A percentile compares a stretch with the other conserved stretches of the same genome.
phyloP scores from a whole-genome alignment of 1,140 invertebrate genomes.

The Hesperophylax magnus region DNA sequence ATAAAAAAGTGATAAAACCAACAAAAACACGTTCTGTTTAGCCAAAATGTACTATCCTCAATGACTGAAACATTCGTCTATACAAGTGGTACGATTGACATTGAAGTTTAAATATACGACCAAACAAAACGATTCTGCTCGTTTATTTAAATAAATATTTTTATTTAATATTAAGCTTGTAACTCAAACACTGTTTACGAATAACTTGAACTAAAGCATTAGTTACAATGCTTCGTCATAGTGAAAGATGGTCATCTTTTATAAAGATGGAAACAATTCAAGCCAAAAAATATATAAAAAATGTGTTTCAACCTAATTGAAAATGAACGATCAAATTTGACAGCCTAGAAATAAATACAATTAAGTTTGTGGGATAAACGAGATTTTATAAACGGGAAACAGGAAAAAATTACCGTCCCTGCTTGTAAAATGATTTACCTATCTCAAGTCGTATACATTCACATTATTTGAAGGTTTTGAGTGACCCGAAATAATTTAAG shows the following conservation, averaged over 20 bases:
- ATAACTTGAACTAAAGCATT: conserved; percentile 20
- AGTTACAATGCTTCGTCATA: conserved; percentile 2
- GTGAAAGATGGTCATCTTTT: conserved; percentile 34
- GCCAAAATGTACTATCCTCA: conserved; percentile 21
- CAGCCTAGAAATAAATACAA: not conserved
- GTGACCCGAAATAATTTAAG: not conserved
- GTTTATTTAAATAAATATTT: conserved; percentile 46
- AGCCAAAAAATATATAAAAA: conserved; percentile 37
- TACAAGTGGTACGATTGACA: conserved; percentile 11
- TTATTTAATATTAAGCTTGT: conserved; percentile 46
- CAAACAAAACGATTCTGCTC: conserved; percentile 34
- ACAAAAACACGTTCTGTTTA: conserved; percentile 20
- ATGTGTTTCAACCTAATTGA: conserved; percentile 12
- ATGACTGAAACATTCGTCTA: conserved; percentile 5
- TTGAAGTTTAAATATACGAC: conserved; percentile 41
- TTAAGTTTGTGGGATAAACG: not conserved
- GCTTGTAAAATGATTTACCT: conserved; percentile 3
- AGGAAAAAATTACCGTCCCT: conserved; percentile 18
- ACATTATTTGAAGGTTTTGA: not conserved
- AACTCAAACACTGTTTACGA: conserved; percentile 32
- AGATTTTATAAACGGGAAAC: conserved; percentile 2
- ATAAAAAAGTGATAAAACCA: conserved; percentile 35
- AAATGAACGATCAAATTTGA: not conserved
- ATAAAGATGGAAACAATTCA: conserved; percentile 42
- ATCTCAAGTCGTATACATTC: not conserved